Evolutionary conservation across 2,888 invertebrate genomes (phyloP), one percentile per base, ranked within the genome.

Genomic region (Autographa pulchrina): DNA sequence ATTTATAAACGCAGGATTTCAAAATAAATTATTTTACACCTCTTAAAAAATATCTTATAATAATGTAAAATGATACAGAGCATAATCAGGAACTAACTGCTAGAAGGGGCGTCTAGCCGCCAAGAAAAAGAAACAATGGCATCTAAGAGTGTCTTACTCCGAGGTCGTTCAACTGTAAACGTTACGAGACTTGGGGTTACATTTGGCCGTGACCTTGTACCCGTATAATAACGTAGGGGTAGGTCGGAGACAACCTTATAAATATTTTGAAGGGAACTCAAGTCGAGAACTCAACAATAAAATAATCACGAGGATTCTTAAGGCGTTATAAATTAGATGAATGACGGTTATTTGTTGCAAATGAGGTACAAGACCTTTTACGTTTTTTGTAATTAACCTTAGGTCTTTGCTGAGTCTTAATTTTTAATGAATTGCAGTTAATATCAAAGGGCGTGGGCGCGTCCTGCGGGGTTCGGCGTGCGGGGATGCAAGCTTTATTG

Each of bases 401-500:
- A 16, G 16, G 5, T 16, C 43, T 43, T 14, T 43, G 43, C 4
- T 16, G 43, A 43, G 16, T 16, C 43, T 18, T 8, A 18, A 52
- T 18, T 18, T 8, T 18, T 18, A 9, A 52, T 5, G 1, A 1
- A 9, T 52, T 9, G 52, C 54, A 54, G 1, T 54, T 16, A 54
- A 20, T 54, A 20, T 7, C 3, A 20, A 54, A 11, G 54, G 54
- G 54, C 11, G 54, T 20, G 54, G 54, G 1, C 9, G 20, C 18
- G 18, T 18, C 54, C 9, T 56, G 38, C 56, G 20, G 11, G 20
- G 18, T 1, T 35, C 14, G 56, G 38, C 38, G 66, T n/a, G 58
- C 32, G 62, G 58, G 38, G 62, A 38, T 65, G 60, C 65, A 63
- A 13, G 18, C 64, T 20, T 48, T 66, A 75, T 79, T 41, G 80